Evolutionary conservation across 2,888 invertebrate genomes (phyloP).

Genomic region (Brachyptera risi): DNA sequence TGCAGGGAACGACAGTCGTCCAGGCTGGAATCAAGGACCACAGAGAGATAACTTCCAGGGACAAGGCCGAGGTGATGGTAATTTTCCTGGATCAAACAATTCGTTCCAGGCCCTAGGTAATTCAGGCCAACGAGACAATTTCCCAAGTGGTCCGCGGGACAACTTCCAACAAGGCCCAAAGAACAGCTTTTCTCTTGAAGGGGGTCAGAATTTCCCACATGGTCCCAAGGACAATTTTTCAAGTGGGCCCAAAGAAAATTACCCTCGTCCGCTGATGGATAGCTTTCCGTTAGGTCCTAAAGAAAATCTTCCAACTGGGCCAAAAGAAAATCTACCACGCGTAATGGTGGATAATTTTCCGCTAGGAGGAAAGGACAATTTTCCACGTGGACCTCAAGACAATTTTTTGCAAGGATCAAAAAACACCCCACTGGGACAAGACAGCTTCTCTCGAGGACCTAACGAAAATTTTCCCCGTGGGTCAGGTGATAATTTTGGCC

Average conservation of each 20-base stretch:
- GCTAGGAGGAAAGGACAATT: background rate
- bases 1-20: background rate
- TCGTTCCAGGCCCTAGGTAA: background rate
- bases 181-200: background rate
- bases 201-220: too few relatives aligned
- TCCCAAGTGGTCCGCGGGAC: background rate
- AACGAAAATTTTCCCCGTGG: background rate
- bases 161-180: background rate
- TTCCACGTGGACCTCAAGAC: background rate
- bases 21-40: conserved; percentile 13
- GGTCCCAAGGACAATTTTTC: too few relatives aligned
- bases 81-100: background rate
- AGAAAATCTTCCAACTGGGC: too few relatives aligned
- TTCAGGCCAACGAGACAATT: conserved; percentile 12
- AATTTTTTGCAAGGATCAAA: too few relatives aligned
- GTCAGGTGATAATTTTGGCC: background rate
- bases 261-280: too few relatives aligned
- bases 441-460: background rate
- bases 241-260: too few relatives aligned
- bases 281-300: too few relatives aligned
- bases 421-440: background rate
- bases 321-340: too few relatives aligned
- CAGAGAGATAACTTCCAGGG: conserved; percentile 8
- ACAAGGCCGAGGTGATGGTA: background rate
- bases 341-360: background rate